These are phyloP conservation scores for Heliconius erato DNA, from an alignment of 2,888 invertebrate species.

Conservation along the genomic window DNA sequence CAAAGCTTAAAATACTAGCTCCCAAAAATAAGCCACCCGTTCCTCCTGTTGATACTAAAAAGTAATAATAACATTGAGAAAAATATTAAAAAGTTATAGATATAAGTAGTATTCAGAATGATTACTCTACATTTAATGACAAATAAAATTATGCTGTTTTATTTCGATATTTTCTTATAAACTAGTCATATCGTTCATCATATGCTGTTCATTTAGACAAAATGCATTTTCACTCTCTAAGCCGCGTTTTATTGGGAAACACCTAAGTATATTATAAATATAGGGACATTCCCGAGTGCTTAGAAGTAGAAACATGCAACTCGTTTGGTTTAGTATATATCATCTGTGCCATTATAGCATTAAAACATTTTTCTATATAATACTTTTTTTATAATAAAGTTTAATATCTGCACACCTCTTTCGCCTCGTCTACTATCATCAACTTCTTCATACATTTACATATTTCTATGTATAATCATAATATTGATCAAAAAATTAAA, in stretches of 20 bases:
- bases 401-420: too few species aligned
- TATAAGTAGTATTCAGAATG: not conserved
- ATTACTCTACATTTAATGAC: not conserved
- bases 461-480: too few species aligned
- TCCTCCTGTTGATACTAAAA: conserved; percentile 88
- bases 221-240: too few species aligned
- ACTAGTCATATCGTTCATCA: not conserved
- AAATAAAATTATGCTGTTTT: not conserved
- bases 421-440: too few species aligned
- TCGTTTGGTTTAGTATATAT: not conserved
- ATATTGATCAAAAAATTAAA: not conserved
- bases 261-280: too few species aligned
- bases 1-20: conserved; percentile 88
- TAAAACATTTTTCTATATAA: not conserved
- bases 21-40: conserved; percentile 88
- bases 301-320: too few species aligned
- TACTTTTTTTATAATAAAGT: too few species aligned
- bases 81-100: not conserved
- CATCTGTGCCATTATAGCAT: not conserved
- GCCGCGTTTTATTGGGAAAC: too few species aligned
- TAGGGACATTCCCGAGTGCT: too few species aligned
- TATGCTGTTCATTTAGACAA: too few species aligned
- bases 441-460: too few species aligned
- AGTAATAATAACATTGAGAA: not conserved
- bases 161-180: not conserved